Evolutionary conservation across 2,888 invertebrate genomes (phyloP), one percentile per base, ranked within the genome.

Genomic region (Hydrotaea diabolus): DNA sequence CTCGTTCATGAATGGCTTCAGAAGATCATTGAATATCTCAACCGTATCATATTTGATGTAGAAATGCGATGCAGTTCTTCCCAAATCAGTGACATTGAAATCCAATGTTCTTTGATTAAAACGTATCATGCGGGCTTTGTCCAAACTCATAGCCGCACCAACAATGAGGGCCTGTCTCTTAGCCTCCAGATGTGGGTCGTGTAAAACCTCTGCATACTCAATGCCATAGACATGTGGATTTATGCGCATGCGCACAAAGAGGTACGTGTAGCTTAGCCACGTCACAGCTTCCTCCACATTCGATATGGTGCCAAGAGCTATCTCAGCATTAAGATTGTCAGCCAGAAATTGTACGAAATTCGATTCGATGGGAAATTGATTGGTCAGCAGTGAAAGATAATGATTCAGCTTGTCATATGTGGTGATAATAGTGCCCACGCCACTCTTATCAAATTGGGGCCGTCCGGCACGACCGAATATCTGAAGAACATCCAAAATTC

Each of bases 391-490:
- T 0, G 97, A 97, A 79, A 99, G 93, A 91, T 99, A 99, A 90
- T 98, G 98, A 43, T 97, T 95, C 78, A 99, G 93, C 91, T 98
- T 98, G 86, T 97, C 96, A 90, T 98, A 96, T 0, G 96, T 93
- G 0, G 99, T 99, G 69, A 99, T 98, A 80, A 99, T 99, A 49
- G 97, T 96, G 53, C 99, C 99, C 49, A 98, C 96, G 5, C 99
- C 99, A 15, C 96, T 96, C 0, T 94, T 96, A 91, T 99, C 99
- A 92, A 96, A 99, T 93, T 99, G 99, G 0, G 99, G 99, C 1
- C 99, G 95, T 4, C 99, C 99, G 4, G 99, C 99, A 79, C 99
- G 95, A 53, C 99, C 99, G 93, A 99, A 99, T 89, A 99, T 99
- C 93, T 99, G 99, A 71, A 98, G 93, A 57, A 99, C 99, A 92